Base-by-base conservation (phyloP, 2,888 invertebrate species). In the Drosophila suboccidentalis region DNA sequence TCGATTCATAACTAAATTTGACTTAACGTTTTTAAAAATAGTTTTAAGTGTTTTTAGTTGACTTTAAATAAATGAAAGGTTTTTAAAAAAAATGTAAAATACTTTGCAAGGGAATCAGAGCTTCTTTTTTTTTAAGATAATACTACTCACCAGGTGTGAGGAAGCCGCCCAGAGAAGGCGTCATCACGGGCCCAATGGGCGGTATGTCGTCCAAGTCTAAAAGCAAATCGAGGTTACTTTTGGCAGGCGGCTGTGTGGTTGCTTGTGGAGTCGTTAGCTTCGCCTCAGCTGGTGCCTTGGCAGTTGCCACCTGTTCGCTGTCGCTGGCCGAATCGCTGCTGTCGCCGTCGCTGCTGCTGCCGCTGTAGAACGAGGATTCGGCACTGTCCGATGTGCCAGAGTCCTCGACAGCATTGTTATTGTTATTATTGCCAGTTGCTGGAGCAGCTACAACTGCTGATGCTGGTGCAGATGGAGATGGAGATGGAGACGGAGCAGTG, bases 111-210 rank as follows among this genome's bases (percentile, higher is more conserved):
- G 11, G 13, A 10, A 34, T 34, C 11, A 34, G 10, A 34, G 3
- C 1, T 5, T 5, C 13, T 1, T 38, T 38, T 38, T 2, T n/a
- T n/a, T 5, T 38, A 38, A 22, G 0, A 2, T n/a, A n/a, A n/a
- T 17, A 34, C 15, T 15, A 44, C 79, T 71, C 91, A 73, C 94
- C 93, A 11, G 96, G 96, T 1, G 96, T 95, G 38, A 97, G 93
- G 87, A 97, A 95, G 1, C 96, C 96, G 47, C 97, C 97, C 38
- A 96, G 93, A 0, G 97, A 97, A 71, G 97, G 97, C 36, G 97
- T 97, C 95, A 97, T 95, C 36, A 93, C 89, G 6, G 92, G 91
- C 2, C 91, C 92, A 11, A 96, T 95, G 50, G 97, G 96, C 41
- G 95, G 95, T 62, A 95, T 95, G 90, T 95, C 95, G 91, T 96